phyloP scores from a whole-genome alignment of 2,797 vertebrate genomes.

The Benthosema pterotum region DNA sequence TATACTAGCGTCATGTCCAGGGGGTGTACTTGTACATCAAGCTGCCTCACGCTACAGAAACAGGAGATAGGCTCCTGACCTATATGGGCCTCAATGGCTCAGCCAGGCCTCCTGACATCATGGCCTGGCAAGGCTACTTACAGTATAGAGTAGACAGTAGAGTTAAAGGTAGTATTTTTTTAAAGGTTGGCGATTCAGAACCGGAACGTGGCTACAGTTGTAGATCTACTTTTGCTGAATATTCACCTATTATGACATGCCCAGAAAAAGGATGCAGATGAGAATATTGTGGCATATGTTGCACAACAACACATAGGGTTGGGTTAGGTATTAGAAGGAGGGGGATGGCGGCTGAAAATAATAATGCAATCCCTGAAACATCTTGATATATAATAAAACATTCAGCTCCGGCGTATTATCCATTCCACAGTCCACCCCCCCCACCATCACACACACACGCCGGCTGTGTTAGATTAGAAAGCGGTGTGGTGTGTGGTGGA shows the following conservation, averaged over 20 bases:
- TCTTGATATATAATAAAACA: slow-evolving; percentile 13
- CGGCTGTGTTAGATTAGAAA: slow-evolving; percentile 26
- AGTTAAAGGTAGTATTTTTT: no score
- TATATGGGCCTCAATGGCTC: no score
- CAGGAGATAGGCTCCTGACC: no score
- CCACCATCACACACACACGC: slow-evolving; percentile 5
- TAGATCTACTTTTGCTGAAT: not conserved
- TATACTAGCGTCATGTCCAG: no score
- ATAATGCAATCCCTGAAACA: slow-evolving; percentile 16
- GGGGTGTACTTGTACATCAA: no score
- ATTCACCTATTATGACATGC: not conserved
- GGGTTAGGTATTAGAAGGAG: not conserved
- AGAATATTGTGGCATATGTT: not conserved
- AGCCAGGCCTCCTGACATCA: no score
- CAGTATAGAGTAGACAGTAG: no score
- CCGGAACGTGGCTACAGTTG: no score
- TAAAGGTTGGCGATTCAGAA: no score
- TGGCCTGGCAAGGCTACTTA: no score
- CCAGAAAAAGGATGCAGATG: not conserved
- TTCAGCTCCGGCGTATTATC: not conserved
- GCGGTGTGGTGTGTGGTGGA: not conserved
- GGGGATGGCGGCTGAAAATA: slow-evolving; percentile 1
- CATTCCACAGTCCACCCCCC: slow-evolving; percentile 17
- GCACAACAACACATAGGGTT: not conserved
- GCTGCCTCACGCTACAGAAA: no score